Base-by-base conservation (phyloP, 2,888 invertebrate species). In the Steinernema scapterisci region DNA sequence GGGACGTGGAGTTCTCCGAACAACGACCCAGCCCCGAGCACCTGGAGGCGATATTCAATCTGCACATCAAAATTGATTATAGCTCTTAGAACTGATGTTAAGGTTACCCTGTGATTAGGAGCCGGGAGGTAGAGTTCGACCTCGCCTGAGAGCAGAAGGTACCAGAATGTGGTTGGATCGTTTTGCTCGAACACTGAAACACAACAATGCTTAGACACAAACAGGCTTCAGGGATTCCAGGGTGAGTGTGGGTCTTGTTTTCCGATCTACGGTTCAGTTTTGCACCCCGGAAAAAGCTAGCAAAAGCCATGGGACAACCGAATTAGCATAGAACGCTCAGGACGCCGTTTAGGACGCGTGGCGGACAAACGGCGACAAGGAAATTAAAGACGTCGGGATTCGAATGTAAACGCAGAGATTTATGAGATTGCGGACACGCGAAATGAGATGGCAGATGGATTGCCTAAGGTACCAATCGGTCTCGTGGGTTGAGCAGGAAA, bases 131-230 rank as follows among this genome's bases (percentile, higher is more conserved):
- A 87, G 9, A 86, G 76, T 56, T 86, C 82, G 16, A 86, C 83
- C 76, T 87, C 83, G 21, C 86, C 86, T 16, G 85, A 81, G 13
- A 86, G 76, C n/a, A 86, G 80, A 5, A 86, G 78, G 75, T 86
- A 86, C 86, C 86, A 86, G 71, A 77, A 82, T 45, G 77, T 70
- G 7, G 84, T 79, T 11, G 73, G 78, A 25, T 86, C 85, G 43
- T 82, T 83, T 48, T 80, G 83, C 31, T 83, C 80, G 78, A 86
- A 86, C 74, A 86, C 86, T 86, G 78, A 73, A 84, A 83, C n/a
- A 43, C 6, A 27, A 52, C 13, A 23, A 52, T 52, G 21, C 5
- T 3, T 23, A 52, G 25, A 52, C 25, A 7, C 74, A 73, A 73
- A 73, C 43, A 73, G 38, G 46, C 13, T 44, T 25, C 19, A 19